Percentiles rank a stretch among this genome's conserved stretches.
phyloP scores from a whole-genome alignment of 64 coral and sea anemone species.

The Porites lutea region DNA sequence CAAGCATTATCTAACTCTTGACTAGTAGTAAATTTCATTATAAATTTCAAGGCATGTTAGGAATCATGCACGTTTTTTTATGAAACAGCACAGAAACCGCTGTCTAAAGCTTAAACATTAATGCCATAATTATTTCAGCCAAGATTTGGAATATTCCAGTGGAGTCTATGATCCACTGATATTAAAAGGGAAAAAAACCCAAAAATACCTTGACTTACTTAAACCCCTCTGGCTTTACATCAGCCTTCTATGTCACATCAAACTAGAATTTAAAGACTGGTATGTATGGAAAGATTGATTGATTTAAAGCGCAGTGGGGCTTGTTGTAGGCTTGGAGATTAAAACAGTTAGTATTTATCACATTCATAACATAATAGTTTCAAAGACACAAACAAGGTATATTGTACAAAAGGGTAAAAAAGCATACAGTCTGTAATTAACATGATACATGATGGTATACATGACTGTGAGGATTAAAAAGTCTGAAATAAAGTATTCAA shows the following conservation, averaged over 20 bases:
- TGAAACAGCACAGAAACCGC: no score
- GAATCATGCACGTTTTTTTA: no score
- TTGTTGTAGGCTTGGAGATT: constrained; percentile 88
- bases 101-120: no score
- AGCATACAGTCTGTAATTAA: neutral
- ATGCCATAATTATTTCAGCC: no score
- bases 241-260: constrained; percentile 56
- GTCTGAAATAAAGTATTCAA: neutral
- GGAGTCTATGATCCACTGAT: neutral
- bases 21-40: no score
- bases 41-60: no score
- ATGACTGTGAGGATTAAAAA: neutral
- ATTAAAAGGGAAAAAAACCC: neutral
- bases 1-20: no score
- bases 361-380: neutral
- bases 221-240: constrained; percentile 32
- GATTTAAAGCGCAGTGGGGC: constrained; percentile 77
- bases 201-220: constrained; percentile 61
- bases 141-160: neutral
- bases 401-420: neutral
- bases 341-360: constrained; percentile 28
- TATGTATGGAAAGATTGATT: constrained; percentile 80
- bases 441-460: neutral
- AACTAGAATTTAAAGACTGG: constrained; percentile 78
- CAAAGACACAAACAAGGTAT: neutral